phyloP scores from a whole-genome alignment of 2,888 invertebrate species.

The Lithosia quadra region DNA sequence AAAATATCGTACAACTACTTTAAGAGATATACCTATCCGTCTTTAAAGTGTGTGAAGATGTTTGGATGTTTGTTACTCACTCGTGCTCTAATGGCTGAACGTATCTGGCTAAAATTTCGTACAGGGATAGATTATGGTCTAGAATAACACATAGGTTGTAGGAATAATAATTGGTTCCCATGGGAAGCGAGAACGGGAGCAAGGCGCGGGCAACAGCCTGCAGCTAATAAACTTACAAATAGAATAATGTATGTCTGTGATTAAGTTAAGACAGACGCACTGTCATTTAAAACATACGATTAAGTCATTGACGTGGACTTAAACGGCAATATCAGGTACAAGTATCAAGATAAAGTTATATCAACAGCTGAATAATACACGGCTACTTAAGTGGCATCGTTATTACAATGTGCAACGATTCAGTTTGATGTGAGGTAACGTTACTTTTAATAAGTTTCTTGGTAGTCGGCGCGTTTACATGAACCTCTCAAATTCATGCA shows the following conservation, averaged over 20 bases:
- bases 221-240: background rate
- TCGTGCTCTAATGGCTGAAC: too few relatives aligned
- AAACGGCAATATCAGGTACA: constrained; percentile 33
- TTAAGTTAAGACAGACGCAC: background rate
- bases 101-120: too few relatives aligned
- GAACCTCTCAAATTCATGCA: constrained; percentile 50
- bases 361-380: constrained; percentile 48
- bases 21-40: too few relatives aligned
- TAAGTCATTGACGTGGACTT: constrained; percentile 41
- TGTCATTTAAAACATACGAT: constrained; percentile 21
- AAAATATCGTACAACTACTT: background rate
- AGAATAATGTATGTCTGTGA: background rate
- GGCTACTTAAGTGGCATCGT: constrained; percentile 51
- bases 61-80: too few relatives aligned
- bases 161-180: too few relatives aligned
- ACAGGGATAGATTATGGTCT: too few relatives aligned
- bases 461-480: constrained; percentile 54
- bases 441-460: constrained; percentile 65
- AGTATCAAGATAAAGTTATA: constrained; percentile 45
- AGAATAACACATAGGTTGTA: too few relatives aligned
- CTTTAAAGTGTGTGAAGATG: too few relatives aligned
- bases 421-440: constrained; percentile 52
- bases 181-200: too few relatives aligned
- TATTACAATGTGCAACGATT: constrained; percentile 60
- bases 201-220: too few relatives aligned